Evolutionary conservation across 2,113 vertebrate genomes (phyloP).

Genomic region (Scatophagus argus): DNA sequence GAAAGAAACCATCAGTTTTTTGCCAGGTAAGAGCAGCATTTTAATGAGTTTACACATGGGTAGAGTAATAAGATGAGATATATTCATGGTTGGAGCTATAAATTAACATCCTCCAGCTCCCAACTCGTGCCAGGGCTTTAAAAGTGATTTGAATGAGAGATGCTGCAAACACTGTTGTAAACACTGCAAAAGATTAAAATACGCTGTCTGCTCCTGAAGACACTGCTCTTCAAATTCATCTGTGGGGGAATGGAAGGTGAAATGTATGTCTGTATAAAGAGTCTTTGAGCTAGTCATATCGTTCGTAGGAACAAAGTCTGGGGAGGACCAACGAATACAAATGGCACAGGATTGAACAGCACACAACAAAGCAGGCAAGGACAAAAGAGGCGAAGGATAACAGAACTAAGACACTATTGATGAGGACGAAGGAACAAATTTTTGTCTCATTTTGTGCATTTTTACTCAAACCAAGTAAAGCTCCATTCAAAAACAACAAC

Average conservation of each 20-base stretch:
- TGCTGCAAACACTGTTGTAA: conserved; percentile 29
- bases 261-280: conserved; percentile 46
- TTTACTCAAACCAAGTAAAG: conserved; percentile 3
- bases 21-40: conserved; percentile 79
- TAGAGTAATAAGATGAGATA: neutral
- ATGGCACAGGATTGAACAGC: conserved; percentile 31
- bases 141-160: conserved; percentile 7
- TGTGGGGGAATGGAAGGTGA: conserved; percentile 42
- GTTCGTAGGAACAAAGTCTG: conserved; percentile 38
- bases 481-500: neutral
- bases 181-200: conserved; percentile 36
- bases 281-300: conserved; percentile 60
- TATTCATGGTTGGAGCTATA: neutral
- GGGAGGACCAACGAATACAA: conserved; percentile 48
- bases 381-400: conserved; percentile 17
- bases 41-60: neutral
- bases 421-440: conserved; percentile 3
- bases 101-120: conserved; percentile 16
- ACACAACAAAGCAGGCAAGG: conserved; percentile 14
- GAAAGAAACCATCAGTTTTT: conserved; percentile 63
- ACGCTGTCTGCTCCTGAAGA: conserved; percentile 30
- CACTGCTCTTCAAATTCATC: conserved; percentile 37
- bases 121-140: conserved; percentile 10
- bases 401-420: neutral
- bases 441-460: conserved; percentile 1